Conservation (phyloP, 2,797 vertebrate genomes). For the Leucoraja ocellata region DNA sequence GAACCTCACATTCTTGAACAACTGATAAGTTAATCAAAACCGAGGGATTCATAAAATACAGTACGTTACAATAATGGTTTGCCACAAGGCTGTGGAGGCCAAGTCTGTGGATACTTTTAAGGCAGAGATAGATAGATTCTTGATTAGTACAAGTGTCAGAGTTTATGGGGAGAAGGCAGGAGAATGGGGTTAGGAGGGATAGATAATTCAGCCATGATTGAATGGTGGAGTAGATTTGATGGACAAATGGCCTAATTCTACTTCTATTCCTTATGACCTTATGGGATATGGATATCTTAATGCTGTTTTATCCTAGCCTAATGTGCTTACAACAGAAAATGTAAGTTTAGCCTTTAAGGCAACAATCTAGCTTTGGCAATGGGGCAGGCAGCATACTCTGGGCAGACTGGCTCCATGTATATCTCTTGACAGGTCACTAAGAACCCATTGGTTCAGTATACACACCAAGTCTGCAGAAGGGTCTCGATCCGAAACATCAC, state of each 20-base stretch:
- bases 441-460: not conserved
- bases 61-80: not conserved
- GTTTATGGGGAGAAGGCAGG: too few species aligned
- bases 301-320: not conserved
- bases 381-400: not conserved
- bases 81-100: not conserved
- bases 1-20: not conserved
- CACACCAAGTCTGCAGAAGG: too few species aligned
- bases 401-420: not conserved
- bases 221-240: too few species aligned
- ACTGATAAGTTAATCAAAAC: not conserved
- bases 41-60: not conserved
- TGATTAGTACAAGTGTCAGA: too few species aligned
- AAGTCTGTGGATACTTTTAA: not conserved
- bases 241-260: too few species aligned
- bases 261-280: too few species aligned
- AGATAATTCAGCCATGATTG: too few species aligned
- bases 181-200: too few species aligned
- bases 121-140: too few species aligned
- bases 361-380: not conserved
- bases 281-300: not conserved
- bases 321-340: not conserved
- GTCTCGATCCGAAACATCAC: too few species aligned
- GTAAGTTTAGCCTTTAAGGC: not conserved
- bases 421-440: not conserved